Conservation (phyloP, 2,888 invertebrate genomes). For the Ellobium chinense region DNA sequence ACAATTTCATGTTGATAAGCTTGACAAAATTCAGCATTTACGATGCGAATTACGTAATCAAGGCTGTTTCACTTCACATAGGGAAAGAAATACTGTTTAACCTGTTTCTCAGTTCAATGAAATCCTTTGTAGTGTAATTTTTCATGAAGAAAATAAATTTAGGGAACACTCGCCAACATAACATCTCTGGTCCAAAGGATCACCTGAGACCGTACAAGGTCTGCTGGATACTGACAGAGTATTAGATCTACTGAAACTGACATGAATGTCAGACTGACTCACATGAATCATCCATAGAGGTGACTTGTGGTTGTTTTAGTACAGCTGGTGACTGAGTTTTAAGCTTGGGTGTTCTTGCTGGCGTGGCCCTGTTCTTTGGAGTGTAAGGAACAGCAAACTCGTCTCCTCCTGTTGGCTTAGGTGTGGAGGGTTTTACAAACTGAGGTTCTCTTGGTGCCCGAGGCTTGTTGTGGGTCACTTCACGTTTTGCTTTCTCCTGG, state of each 20-base stretch:
- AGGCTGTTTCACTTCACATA: no score
- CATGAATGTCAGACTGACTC: conserved; percentile 47
- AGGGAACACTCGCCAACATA: not conserved
- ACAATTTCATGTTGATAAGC: no score
- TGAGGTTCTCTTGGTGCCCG: not conserved
- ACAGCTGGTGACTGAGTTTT: conserved; percentile 66
- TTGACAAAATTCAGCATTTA: no score
- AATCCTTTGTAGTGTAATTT: no score
- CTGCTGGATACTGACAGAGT: not conserved
- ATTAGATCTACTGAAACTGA: not conserved
- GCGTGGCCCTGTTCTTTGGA: conserved; percentile 58
- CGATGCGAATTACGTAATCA: no score
- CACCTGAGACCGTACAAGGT: no score
- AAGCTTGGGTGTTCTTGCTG: conserved; percentile 20
- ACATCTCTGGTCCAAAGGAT: no score
- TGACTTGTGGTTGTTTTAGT: conserved; percentile 61
- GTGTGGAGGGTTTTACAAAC: conserved; percentile 5
- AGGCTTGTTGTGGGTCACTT: not conserved
- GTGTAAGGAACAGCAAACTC: conserved; percentile 77
- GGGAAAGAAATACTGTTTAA: no score
- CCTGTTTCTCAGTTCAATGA: no score
- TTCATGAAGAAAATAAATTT: not conserved
- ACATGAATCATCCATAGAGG: conserved; percentile 70
- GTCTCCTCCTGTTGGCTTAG: conserved; percentile 53
- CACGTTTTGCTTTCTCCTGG: conserved; percentile 14